These are phyloP conservation scores for Pangasius sanitwongsei DNA, from an alignment of 2,797 vertebrate genomes.

Conservation along the genomic window DNA sequence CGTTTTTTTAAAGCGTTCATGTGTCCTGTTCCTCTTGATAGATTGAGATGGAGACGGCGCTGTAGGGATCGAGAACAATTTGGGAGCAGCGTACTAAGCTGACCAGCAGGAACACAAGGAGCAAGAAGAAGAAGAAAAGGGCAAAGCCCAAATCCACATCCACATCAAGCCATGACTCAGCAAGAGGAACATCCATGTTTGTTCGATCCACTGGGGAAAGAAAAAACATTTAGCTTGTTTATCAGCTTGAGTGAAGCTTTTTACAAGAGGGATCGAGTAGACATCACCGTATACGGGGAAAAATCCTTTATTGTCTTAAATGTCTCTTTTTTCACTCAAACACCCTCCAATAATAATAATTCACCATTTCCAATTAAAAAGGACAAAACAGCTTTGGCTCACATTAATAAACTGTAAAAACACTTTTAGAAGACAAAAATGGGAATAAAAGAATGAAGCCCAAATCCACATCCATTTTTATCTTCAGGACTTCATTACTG, in stretches of 20 bases:
- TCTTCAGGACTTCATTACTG: background rate
- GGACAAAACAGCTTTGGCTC: background rate
- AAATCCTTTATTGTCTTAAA: background rate
- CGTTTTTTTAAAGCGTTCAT: background rate
- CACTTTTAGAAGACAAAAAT: background rate
- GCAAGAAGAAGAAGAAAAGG: conserved; percentile 76
- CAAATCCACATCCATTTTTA: background rate
- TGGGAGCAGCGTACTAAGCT: conserved; percentile 77
- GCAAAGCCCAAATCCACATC: conserved; percentile 80
- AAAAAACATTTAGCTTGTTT: background rate
- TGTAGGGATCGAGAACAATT: conserved; percentile 81
- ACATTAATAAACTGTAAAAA: background rate
- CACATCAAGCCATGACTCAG: conserved; percentile 61
- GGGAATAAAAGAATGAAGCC: background rate
- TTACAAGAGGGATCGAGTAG: background rate
- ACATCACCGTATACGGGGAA: background rate
- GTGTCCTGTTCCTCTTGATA: conserved; percentile 71
- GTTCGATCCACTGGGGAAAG: background rate
- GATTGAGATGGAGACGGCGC: conserved; percentile 66
- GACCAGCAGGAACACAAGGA: conserved; percentile 76
- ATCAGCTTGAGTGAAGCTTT: background rate
- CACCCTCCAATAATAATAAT: background rate
- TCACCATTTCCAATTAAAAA: background rate
- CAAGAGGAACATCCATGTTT: conserved; percentile 64
- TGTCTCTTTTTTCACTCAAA: background rate